A percentile compares a stretch with the other conserved stretches of the same genome.
These are phyloP conservation scores for Acrocyrtus sp. DNA, from an alignment of 2,888 invertebrate species.

Conservation along the genomic window DNA sequence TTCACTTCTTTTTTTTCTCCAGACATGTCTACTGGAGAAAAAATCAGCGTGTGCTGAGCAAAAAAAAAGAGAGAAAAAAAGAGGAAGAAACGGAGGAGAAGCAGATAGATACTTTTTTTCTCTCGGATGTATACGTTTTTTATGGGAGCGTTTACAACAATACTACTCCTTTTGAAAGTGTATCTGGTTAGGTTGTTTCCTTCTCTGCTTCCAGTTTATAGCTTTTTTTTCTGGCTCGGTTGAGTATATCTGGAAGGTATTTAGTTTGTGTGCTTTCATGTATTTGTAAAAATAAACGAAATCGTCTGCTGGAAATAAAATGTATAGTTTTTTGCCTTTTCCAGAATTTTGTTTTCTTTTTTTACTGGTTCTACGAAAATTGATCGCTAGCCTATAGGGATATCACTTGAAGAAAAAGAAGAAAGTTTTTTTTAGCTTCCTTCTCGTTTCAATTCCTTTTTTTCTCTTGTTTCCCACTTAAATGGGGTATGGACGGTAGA, in stretches of 20 bases:
- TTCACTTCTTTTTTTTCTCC: conserved; percentile 13
- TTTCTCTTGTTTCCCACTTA: conserved; percentile 31
- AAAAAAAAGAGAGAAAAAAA: background rate
- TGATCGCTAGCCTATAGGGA: conserved; percentile 55
- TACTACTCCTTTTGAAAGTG: too few species aligned
- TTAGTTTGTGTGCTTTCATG: too few species aligned
- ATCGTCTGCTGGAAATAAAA: too few species aligned
- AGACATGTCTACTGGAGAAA: background rate
- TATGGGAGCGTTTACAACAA: background rate
- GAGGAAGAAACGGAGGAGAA: conserved; percentile 20
- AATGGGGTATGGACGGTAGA: too few species aligned
- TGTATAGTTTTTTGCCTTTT: conserved; percentile 42
- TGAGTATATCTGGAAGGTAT: too few species aligned
- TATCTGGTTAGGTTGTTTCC: background rate
- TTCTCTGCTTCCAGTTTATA: too few species aligned
- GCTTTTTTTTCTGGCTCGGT: too few species aligned
- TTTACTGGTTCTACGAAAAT: conserved; percentile 33
- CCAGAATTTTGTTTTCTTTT: conserved; percentile 19
- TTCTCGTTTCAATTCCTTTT: conserved; percentile 50
- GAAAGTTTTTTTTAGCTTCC: conserved; percentile 23
- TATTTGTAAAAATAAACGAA: too few species aligned
- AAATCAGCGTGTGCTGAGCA: background rate
- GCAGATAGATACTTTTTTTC: conserved; percentile 35
- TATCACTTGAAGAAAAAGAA: too few species aligned
- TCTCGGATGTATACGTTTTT: background rate